Base-by-base conservation (phyloP, 2,797 vertebrate genomes). In the Mormyrus hasselquistii region DNA sequence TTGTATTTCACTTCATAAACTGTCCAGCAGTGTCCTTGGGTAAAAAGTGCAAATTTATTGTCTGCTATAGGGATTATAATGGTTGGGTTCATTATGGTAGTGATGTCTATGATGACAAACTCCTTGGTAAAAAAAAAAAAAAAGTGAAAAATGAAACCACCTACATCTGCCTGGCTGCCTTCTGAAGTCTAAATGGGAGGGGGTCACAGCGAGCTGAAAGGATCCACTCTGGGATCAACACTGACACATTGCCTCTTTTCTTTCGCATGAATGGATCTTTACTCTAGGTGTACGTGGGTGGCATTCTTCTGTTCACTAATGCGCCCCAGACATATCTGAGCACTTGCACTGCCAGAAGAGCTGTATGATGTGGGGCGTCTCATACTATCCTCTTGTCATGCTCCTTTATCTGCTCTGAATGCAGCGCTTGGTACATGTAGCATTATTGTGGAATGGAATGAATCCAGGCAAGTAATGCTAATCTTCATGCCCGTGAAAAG, bases 291-390 rank as follows among this genome's bases (percentile, higher is more conserved):
- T 44, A 79, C 38, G 73, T 79, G 73, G 73, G 73, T 79, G 73
- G 73, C 73, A 79, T 79, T 79, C 10, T 79, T 79, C 73, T 79
- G 73, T n/a, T 79, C 73, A 79, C 73, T 79, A 79, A 79, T 44
- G 38, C 34, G 16, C 38, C 34, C 73, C 73, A 44, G 73, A 79
- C 73, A 79, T 41, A 41, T 19, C 73, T 79, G 73, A 79, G 34
- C 38, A 79, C 73, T 79, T n/a, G 38, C 73, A 79, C 38, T 44
- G 73, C 38, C 34, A 44, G 16, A 44, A n/a, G 73, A 19, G 73
- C 38, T 44, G 34, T 41, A 41, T 79, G 38, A 44, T 79, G 73
- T 44, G 6, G 73, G 73, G 12, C 16, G 16, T 41, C 34, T 79
- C 14, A 44, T 79, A 16, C 73, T 44, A 19, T 41, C 6, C 38